Percentiles rank a stretch among this genome's conserved stretches.
phyloP scores from a whole-genome alignment of 2,797 vertebrate genomes.

The Perdix hodgsoniae region DNA sequence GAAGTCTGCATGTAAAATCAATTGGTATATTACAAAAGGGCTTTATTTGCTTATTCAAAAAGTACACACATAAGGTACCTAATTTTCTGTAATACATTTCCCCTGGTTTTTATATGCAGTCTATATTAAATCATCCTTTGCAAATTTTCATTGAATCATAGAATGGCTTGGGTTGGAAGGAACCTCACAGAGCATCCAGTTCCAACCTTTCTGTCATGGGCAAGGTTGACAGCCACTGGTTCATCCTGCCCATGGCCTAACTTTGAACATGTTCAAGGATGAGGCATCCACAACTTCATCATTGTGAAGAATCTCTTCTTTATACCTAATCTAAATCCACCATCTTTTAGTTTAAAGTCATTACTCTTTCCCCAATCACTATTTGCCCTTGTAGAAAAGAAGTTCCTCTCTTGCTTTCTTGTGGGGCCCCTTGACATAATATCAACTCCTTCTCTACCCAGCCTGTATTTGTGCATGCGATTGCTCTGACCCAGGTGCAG shows the following conservation, averaged over 20 bases:
- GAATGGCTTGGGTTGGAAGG: not conserved
- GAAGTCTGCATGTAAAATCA: conserved; percentile 34
- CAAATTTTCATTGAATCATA: not conserved
- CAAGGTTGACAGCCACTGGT: no score
- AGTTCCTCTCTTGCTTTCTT: not conserved
- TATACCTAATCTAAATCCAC: not conserved
- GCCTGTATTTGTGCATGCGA: not conserved
- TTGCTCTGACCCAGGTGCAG: not conserved
- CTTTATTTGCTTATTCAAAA: not conserved
- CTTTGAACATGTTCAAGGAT: not conserved
- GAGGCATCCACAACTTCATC: not conserved
- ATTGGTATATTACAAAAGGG: not conserved
- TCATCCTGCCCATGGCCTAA: not conserved
- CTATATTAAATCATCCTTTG: not conserved
- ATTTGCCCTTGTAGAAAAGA: no score
- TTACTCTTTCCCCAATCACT: not conserved
- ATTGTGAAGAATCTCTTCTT: not conserved
- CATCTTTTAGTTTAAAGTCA: not conserved
- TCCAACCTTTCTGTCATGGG: not conserved
- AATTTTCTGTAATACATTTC: not conserved
- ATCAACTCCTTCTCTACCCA: not conserved
- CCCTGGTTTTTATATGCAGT: not conserved
- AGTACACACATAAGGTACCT: not conserved
- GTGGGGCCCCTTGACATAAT: not conserved
- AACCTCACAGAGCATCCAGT: not conserved